phyloP scores from a whole-genome alignment of 2,888 invertebrate species.

The Dendrolimus pini region DNA sequence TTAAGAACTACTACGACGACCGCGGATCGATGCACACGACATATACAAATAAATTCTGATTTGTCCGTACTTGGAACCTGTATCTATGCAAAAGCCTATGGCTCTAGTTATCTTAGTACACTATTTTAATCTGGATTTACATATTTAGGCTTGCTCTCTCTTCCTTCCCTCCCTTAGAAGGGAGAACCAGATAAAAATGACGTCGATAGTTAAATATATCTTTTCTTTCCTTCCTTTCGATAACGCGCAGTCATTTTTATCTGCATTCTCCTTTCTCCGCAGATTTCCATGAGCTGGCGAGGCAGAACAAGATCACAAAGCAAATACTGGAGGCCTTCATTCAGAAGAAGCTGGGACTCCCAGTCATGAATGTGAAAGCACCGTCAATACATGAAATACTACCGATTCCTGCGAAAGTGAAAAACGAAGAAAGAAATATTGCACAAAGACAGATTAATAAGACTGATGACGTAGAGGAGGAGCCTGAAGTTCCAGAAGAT shows the following conservation, averaged over 20 bases:
- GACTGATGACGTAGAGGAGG: constrained; percentile 13
- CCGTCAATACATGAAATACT: constrained; percentile 82
- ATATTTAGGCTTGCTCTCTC: too few species aligned
- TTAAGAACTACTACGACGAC: too few species aligned
- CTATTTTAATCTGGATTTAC: too few species aligned
- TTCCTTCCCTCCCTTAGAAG: constrained; percentile 24
- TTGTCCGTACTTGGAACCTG: too few species aligned
- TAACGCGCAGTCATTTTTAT: constrained; percentile 69
- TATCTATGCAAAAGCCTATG: too few species aligned
- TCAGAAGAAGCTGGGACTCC: constrained; percentile 81
- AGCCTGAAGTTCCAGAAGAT: constrained; percentile 17
- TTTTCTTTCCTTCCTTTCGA: constrained; percentile 18
- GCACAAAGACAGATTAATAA: constrained; percentile 24
- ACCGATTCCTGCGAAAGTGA: constrained; percentile 71
- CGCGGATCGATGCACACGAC: too few species aligned
- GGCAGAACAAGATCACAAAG: constrained; percentile 86
- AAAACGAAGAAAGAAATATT: constrained; percentile 29
- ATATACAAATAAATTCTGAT: too few species aligned
- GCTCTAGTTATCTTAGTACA: too few species aligned
- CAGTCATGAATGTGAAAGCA: constrained; percentile 56
- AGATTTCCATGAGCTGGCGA: constrained; percentile 78
- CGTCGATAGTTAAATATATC: constrained; percentile 31
- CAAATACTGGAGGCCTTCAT: constrained; percentile 85
- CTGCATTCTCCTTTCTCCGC: constrained; percentile 67
- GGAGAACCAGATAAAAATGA: constrained; percentile 75